Base-by-base conservation (phyloP, 1,140 invertebrate genomes). In the Streblospio benedicti region DNA sequence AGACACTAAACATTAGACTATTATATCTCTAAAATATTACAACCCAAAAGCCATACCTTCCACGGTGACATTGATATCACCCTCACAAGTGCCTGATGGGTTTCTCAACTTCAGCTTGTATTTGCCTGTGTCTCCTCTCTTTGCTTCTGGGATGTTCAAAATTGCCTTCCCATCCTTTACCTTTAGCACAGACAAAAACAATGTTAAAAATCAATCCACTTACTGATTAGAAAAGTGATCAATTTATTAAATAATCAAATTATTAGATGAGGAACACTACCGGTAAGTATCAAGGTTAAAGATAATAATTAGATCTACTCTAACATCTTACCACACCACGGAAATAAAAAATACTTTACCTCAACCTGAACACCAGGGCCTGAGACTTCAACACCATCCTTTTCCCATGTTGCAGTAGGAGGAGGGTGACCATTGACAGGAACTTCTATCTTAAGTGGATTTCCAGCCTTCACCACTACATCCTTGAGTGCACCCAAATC, bases 401-500 rank as follows among this genome's bases (percentile, higher is more conserved):
- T 81, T 69, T 90, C 91, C 92, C 94, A 97, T 20, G 86, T 85
- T 1, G 93, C 91, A 16, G 85, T 90, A 5, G 96, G 96, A 81
- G 91, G 90, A 0, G 95, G 94, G 82, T 93, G 93, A 28, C 89
- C 95, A 63, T 88, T 85, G 73, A 92, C 99, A 12, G 94, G 93
- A 27, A 98, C 88, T 69, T 92, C 88, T 71, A 99, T 93, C 53
- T 87, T 89, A 80, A 99, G 97, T 73, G 96, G 91, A 81, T 99
- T 92, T 54, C 96, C 96, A 62, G 94, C 94, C 63, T 92, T 85
- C 3, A 98, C 93, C 18, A 89, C 92, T 66, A 99, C 96, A 72
- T 99, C 96, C 35, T 92, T 87, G 4, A 97, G 85, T 25, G 87
- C 87, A 50, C 88, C 86, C 45, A 95, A 83, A 73, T 97, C 91